phyloP scores from a whole-genome alignment of 2,888 invertebrate genomes.

The Parelbella ahira region DNA sequence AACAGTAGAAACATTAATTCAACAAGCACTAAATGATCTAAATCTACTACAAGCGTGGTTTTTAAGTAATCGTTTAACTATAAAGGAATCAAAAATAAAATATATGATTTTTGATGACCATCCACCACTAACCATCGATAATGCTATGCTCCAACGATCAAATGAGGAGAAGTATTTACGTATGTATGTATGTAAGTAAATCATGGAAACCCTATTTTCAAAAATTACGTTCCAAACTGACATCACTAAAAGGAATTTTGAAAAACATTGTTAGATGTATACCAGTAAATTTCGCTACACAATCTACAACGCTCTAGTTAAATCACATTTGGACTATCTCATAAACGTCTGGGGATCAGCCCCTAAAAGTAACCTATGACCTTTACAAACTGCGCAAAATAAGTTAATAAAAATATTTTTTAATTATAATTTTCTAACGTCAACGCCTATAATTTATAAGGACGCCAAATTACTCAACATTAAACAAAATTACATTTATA shows the following conservation, averaged over 20 bases:
- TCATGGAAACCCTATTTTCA: no score
- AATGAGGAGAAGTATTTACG: no score
- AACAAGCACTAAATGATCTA: no score
- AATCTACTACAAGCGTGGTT: no score
- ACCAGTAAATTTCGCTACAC: slow-evolving; percentile 2
- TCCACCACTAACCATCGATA: no score
- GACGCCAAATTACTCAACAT: not conserved
- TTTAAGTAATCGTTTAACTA: no score
- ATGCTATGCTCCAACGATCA: no score
- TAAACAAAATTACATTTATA: not conserved
- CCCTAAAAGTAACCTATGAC: not conserved
- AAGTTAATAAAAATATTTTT: not conserved
- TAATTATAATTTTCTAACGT: not conserved
- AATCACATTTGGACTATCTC: not conserved
- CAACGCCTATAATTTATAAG: not conserved
- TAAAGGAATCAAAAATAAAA: no score
- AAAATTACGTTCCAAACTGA: no score
- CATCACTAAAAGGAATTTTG: slow-evolving; percentile 13
- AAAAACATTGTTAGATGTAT: slow-evolving; percentile 13
- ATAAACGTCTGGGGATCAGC: not conserved
- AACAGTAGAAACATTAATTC: no score
- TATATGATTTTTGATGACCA: no score
- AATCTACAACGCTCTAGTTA: not conserved
- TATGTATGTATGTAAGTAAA: no score
- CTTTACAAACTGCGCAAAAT: slow-evolving; percentile 1